A percentile compares a stretch with the other conserved stretches of the same genome.
phyloP scores from a whole-genome alignment of 2,113 vertebrate species.

The Xenus cinereus region DNA sequence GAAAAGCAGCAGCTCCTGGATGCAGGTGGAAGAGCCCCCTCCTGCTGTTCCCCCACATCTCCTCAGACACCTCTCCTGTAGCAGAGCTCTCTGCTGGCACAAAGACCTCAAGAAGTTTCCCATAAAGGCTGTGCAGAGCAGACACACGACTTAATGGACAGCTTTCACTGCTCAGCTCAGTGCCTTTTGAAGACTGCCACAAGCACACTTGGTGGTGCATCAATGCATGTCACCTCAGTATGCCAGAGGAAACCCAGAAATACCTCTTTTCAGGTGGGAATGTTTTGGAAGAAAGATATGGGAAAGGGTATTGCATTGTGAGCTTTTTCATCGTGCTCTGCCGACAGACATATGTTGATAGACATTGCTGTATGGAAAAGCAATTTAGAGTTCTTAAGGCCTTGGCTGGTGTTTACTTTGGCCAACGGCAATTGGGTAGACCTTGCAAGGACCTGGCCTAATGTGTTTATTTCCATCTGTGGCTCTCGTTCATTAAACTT shows the following conservation, averaged over 20 bases:
- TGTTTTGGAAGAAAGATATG: neutral
- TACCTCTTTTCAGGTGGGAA: neutral
- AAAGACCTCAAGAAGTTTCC: neutral
- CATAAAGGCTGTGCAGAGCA: neutral
- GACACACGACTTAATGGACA: neutral
- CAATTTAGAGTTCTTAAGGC: neutral
- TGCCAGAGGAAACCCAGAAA: neutral
- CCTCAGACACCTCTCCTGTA: neutral
- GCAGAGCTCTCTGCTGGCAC: neutral
- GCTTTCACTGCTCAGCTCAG: neutral
- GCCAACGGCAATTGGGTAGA: neutral
- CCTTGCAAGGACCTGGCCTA: neutral
- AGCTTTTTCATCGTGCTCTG: neutral
- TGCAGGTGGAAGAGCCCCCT: neutral
- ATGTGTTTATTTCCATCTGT: neutral
- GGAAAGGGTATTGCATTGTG: neutral
- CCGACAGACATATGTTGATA: neutral
- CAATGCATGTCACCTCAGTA: rapidly evolving
- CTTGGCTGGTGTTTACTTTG: neutral
- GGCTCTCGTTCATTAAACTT: conserved; percentile 19
- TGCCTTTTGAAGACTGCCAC: neutral
- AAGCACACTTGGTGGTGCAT: neutral
- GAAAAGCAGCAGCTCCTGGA: neutral
- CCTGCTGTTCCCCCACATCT: neutral
- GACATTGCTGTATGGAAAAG: neutral